phyloP scores from a whole-genome alignment of 2,113 vertebrate genomes.

The Thinocorus orbignyianus region DNA sequence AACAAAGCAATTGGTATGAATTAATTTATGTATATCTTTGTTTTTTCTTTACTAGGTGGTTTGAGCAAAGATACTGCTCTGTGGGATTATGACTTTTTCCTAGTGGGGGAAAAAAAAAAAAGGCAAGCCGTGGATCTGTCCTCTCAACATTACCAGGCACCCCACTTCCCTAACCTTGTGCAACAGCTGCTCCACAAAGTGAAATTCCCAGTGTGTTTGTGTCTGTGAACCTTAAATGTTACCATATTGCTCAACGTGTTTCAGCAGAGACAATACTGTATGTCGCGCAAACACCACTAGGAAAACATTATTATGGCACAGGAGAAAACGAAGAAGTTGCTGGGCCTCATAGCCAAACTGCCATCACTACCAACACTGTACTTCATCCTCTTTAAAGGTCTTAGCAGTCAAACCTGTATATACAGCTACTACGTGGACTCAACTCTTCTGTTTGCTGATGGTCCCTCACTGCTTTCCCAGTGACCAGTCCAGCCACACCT shows the following conservation, averaged over 20 bases:
- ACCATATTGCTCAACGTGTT: not conserved
- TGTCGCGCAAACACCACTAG: not conserved
- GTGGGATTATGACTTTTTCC: not conserved
- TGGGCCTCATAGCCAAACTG: not conserved
- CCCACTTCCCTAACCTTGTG: not conserved
- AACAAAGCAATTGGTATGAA: not conserved
- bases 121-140: accelerated
- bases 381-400: not conserved
- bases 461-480: not conserved
- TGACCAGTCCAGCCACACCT: not conserved
- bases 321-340: not conserved
- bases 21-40: not conserved
- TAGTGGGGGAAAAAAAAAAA: not conserved
- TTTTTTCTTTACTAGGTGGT: not conserved
- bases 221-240: accelerated
- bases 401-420: not conserved
- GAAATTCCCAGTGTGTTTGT: accelerated
- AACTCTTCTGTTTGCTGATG: not conserved
- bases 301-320: not conserved
- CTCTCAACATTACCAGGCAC: not conserved
- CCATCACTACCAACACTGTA: accelerated
- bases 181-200: not conserved
- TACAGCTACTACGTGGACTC: not conserved
- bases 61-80: not conserved
- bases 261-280: not conserved